Evolutionary conservation across 1,140 invertebrate genomes (phyloP).

Genomic region (Medauroidea extradentata): DNA sequence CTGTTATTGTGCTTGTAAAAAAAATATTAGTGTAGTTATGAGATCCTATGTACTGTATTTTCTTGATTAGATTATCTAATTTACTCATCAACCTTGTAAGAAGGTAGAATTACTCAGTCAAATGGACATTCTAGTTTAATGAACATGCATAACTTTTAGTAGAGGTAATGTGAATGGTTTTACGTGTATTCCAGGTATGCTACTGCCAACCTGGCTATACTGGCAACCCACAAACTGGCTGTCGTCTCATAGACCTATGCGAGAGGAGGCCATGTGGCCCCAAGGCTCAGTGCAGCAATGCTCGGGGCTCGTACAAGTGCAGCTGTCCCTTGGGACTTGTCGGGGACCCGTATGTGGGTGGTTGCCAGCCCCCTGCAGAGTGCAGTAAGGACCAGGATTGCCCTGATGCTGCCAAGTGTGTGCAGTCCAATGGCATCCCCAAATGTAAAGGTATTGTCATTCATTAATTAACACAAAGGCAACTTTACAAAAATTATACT

Average conservation of each 20-base stretch:
- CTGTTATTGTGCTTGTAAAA: too few species aligned
- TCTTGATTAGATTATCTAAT: too few species aligned
- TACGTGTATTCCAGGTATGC: constrained; percentile 53
- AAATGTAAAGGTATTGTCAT: constrained; percentile 64
- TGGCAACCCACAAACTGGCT: constrained; percentile 66
- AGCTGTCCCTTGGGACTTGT: constrained; percentile 69
- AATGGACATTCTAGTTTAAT: background rate
- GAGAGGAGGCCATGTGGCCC: constrained; percentile 72
- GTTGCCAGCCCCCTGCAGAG: constrained; percentile 71
- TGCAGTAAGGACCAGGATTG: constrained; percentile 74
- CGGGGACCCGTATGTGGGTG: constrained; percentile 76
- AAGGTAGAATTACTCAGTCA: too few species aligned
- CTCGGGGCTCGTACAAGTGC: constrained; percentile 75
- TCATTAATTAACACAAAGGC: too few species aligned
- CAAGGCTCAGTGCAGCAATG: constrained; percentile 76
- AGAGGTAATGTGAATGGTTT: background rate
- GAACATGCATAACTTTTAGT: background rate
- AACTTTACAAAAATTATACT: too few species aligned
- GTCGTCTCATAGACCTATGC: constrained; percentile 74
- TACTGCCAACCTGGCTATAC: constrained; percentile 83
- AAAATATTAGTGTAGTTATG: too few species aligned
- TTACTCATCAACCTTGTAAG: too few species aligned
- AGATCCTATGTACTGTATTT: too few species aligned
- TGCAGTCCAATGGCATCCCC: constrained; percentile 57
- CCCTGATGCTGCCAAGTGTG: constrained; percentile 68